Evolutionary conservation across 2,888 invertebrate genomes (phyloP), one percentile per base, ranked within the genome.

Genomic region (Limnephilus rhombicus): DNA sequence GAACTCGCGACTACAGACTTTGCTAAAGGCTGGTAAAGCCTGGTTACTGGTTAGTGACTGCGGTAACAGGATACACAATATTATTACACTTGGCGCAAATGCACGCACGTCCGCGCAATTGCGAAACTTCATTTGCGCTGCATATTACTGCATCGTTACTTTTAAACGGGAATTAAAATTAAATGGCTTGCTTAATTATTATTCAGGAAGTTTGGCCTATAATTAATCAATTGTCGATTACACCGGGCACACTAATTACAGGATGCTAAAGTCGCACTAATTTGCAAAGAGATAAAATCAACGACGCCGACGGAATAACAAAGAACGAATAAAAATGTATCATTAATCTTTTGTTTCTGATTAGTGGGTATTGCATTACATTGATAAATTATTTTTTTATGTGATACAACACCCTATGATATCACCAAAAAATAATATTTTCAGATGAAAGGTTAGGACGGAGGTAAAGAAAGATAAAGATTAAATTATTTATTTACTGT

Each of bases 201-300:
- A 53, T 15, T 68, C 29, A 53, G 68, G 88, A 88, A 34, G 88
- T 88, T 88, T 88, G 49, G 88, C 68, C 18, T 15, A 68, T 88
- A 88, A 88, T 88, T 88, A 53, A 88, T 88, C 88, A 88, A 88
- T 88, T 88, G 88, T 88, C 88, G 88, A 88, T 53, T 68, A 31
- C n/a, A 41, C 86, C 41, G 86, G 83, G 83, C 83, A 11, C 83
- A 34, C 24, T 83, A 83, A 83, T 83, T 83, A 83, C 83, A 83
- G 83, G 83, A 83, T 83, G 41, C 83, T 83, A 83, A 83, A 83
- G 37, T 34, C 83, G 34, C 34, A 83, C 37, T 83, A 83, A 83
- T 83, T 83, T 37, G 24, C 15, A 5, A n/a, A 24, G 24, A 9
- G 68, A 68, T 68, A 68, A 68, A 68, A 68, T 68, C 68, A 68